phyloP scores from a whole-genome alignment of 35 echinoderm and acorn worm species.

The Apostichopus japonicus region DNA sequence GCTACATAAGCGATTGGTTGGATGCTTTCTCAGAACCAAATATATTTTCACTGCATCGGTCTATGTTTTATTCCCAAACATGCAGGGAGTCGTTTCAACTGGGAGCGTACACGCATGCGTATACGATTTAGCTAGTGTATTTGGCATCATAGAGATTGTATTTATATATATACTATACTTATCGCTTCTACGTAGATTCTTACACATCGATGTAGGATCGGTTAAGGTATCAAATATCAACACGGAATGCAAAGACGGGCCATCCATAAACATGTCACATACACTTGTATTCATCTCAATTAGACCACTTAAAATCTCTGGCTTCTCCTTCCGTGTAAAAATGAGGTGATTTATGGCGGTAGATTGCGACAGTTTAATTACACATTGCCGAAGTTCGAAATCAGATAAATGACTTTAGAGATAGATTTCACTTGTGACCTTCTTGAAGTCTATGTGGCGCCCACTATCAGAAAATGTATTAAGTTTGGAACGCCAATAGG shows the following conservation, averaged over 20 bases:
- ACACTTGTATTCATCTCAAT: background rate
- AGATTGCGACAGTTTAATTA: conserved; percentile 1
- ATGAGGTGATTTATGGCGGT: background rate
- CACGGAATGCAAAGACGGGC: background rate
- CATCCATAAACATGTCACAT: background rate
- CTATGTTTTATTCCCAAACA: too few species aligned
- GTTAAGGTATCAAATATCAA: conserved; percentile 5
- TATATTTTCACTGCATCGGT: too few species aligned
- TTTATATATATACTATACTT: background rate
- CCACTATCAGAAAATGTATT: background rate
- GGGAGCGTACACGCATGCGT: background rate
- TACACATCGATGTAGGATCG: background rate
- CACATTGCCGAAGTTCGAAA: background rate
- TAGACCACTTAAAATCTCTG: background rate
- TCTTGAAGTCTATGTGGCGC: background rate
- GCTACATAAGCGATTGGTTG: too few species aligned
- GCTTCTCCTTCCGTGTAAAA: background rate
- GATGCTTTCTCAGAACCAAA: too few species aligned
- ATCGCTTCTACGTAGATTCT: background rate
- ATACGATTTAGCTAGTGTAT: background rate
- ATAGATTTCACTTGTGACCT: background rate
- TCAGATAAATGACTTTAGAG: background rate
- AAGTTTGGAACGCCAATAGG: background rate
- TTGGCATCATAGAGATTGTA: background rate
- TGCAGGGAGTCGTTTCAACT: background rate